Conservation (phyloP, 2,888 invertebrate genomes). For the Epinotia ramella region DNA sequence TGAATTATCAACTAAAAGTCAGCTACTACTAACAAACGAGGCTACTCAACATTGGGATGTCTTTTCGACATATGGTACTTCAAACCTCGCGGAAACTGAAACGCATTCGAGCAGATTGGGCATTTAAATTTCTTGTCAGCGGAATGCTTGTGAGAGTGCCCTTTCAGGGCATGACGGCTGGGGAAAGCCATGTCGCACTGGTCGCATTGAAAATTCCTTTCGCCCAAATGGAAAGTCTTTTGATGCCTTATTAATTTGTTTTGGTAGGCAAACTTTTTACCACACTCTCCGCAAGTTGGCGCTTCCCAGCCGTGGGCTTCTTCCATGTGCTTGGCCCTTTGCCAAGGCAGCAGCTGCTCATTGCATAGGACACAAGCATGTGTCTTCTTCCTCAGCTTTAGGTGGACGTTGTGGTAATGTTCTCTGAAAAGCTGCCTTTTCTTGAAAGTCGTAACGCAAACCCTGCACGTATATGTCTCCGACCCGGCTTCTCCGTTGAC, state of each 20-base stretch:
- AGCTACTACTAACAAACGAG: no score
- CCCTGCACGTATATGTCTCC: slow-evolving; percentile 29
- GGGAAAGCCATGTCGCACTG: slow-evolving; percentile 24
- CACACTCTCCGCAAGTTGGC: slow-evolving; percentile 53
- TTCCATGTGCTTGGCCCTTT: slow-evolving; percentile 24
- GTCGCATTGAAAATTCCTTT: slow-evolving; percentile 25
- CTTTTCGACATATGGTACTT: slow-evolving; percentile 29
- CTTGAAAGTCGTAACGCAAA: slow-evolving; percentile 28
- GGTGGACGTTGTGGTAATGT: slow-evolving; percentile 34
- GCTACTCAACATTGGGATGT: slow-evolving; percentile 18
- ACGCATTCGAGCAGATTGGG: slow-evolving; percentile 52
- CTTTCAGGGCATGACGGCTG: neutral
- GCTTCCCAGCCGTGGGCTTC: slow-evolving; percentile 49
- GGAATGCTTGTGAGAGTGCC: slow-evolving; percentile 46
- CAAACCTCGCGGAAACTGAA: slow-evolving; percentile 32
- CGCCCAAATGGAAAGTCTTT: slow-evolving; percentile 12
- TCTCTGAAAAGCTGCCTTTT: slow-evolving; percentile 22
- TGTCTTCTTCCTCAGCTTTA: slow-evolving; percentile 14
- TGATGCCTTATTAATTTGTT: slow-evolving; percentile 8
- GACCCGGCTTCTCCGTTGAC: slow-evolving; percentile 37
- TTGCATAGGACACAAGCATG: slow-evolving; percentile 31
- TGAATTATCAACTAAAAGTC: no score
- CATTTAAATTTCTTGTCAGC: slow-evolving; percentile 51
- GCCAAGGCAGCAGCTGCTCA: neutral
- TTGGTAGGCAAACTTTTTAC: slow-evolving; percentile 50